These are phyloP conservation scores for Ictalurus punctatus DNA, from an alignment of 2,113 vertebrate species.

Conservation along the genomic window DNA sequence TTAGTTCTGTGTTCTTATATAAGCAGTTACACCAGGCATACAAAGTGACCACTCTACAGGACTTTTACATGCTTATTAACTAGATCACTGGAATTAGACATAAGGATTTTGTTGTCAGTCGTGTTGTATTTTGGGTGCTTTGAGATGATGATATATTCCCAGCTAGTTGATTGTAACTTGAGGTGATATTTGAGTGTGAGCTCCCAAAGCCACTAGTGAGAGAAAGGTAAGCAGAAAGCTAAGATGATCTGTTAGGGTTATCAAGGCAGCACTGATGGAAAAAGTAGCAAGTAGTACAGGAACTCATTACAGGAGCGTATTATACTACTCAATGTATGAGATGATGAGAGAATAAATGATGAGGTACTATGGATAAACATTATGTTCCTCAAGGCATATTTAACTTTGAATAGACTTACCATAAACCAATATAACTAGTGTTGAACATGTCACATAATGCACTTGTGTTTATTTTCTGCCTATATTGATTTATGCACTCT, in stretches of 20 bases:
- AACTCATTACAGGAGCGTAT: slow-evolving; percentile 12
- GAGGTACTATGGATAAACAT: slow-evolving; percentile 9
- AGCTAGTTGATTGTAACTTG: slow-evolving; percentile 12
- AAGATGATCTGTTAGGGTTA: slow-evolving; percentile 7
- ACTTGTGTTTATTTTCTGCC: background rate
- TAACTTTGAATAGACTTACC: background rate
- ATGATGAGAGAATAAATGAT: slow-evolving; percentile 18
- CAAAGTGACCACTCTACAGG: background rate
- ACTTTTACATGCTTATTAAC: slow-evolving; percentile 17
- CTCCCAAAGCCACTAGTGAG: slow-evolving; percentile 3
- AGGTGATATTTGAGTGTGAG: slow-evolving; percentile 20
- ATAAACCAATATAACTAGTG: background rate
- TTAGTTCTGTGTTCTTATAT: slow-evolving; percentile 7
- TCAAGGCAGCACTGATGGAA: slow-evolving; percentile 32
- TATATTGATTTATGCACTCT: slow-evolving; percentile 4
- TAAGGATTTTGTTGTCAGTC: background rate
- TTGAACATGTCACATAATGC: slow-evolving; percentile 6
- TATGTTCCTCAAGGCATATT: background rate
- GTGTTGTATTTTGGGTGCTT: slow-evolving; percentile 16
- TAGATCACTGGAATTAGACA: slow-evolving; percentile 20
- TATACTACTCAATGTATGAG: slow-evolving; percentile 10
- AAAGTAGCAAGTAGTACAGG: slow-evolving; percentile 26
- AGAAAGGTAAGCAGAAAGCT: slow-evolving; percentile 15
- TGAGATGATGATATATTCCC: background rate
- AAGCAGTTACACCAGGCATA: background rate